Base-by-base conservation (phyloP, 2,888 invertebrate genomes). In the Hedya salicella region DNA sequence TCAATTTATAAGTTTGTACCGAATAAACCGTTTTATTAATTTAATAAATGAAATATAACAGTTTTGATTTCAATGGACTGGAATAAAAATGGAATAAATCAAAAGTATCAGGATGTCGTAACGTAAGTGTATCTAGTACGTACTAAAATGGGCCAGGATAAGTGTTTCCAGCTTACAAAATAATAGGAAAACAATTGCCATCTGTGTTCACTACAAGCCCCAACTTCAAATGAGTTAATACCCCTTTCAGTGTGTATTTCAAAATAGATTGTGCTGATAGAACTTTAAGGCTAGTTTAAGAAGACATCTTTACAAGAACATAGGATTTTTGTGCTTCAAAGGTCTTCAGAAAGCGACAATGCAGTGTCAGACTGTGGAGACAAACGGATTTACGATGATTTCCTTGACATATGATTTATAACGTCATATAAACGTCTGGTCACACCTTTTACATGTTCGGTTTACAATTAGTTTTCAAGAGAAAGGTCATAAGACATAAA, bases 391-490 rank as follows among this genome's bases (percentile, higher is more conserved):
- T 57, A 64, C 32, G 57, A 16, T 4, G 17, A 49, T 21, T 56
- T 63, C 63, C 49, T 42, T 25, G 48, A 40, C 49, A 36, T 19
- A 36, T 56, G 63, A 63, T 48, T 63, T 63, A 63, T 40, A 8
- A 40, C 49, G 48, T 42, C 48, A 25, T 30, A 40, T 40, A 19
- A 32, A 42, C 40, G 25, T 9, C 16, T 19, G 42, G 57, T 30
- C 19, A 40, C 56, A 57, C 56, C 49, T 42, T 57, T 42, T 50
- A 57, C 44, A 50, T 57, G 63, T 57, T 17, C 6, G 5, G 17
- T n/a, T 14, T 9, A 36, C 25, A 17, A 16, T 46, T 40, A 25
- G 5, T 8, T 30, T 16, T 14, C 11, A n/a, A 46, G 25, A 16
- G 3, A 30, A 14, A 32, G 13, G 5, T n/a, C 8, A 9, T 25